Conservation (phyloP, 2,113 vertebrate genomes). For the Hiodon alosoides region DNA sequence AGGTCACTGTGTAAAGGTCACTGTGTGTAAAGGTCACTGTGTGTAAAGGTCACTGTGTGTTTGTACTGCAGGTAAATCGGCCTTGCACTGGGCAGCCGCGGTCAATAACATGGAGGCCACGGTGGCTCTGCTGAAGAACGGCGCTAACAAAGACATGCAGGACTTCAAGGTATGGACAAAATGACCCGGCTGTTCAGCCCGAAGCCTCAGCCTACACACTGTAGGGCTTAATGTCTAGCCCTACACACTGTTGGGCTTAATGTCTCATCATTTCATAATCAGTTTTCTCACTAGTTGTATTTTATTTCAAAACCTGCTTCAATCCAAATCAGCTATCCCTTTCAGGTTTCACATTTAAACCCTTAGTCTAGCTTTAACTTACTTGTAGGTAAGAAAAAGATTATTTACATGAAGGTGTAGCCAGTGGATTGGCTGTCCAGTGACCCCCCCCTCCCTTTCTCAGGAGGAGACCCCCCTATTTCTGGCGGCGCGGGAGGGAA, state of each 20-base stretch:
- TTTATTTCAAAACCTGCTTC: too few relatives aligned
- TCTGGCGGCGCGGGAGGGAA: slow-evolving; percentile 83
- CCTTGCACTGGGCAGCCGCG: slow-evolving; percentile 86
- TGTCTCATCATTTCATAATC: too few relatives aligned
- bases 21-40: too few relatives aligned
- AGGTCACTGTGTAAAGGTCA: too few relatives aligned
- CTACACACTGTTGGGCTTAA: too few relatives aligned
- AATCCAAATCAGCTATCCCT: neutral
- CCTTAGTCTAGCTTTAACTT: too few relatives aligned
- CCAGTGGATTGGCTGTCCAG: neutral
- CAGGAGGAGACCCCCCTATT: slow-evolving; percentile 89
- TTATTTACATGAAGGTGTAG: too few relatives aligned
- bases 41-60: neutral
- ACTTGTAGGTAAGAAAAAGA: too few relatives aligned
- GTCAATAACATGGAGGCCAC: slow-evolving; percentile 89
- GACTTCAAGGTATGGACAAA: slow-evolving; percentile 72
- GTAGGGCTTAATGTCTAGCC: too few relatives aligned
- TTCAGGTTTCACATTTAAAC: too few relatives aligned
- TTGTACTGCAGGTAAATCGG: slow-evolving; percentile 73
- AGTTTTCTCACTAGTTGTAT: too few relatives aligned
- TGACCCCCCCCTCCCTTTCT: neutral
- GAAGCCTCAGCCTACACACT: too few relatives aligned
- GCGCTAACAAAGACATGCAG: slow-evolving; percentile 91
- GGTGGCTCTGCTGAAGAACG: slow-evolving; percentile 78
- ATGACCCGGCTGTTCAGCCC: neutral